Conservation (phyloP, 2,888 invertebrate species). For the Mythimna albipuncta region DNA sequence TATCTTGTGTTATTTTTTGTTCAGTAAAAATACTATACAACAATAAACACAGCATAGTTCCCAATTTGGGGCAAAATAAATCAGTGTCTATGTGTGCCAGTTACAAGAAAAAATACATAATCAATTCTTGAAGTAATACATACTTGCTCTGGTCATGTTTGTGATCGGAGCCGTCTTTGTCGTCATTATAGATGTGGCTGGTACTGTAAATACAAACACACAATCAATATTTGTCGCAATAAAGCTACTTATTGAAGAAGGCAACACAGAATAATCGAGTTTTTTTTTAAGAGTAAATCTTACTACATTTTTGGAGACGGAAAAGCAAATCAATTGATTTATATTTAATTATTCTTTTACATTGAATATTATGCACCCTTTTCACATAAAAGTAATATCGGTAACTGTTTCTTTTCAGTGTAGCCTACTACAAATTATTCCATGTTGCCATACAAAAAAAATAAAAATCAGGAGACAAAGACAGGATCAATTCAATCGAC, state of each 20-base stretch:
- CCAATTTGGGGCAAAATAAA: no score
- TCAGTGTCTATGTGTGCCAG: no score
- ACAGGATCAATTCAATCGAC: constrained; percentile 84
- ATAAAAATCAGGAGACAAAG: constrained; percentile 56
- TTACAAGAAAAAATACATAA: neutral
- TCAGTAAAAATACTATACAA: no score
- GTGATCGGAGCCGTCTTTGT: constrained; percentile 88
- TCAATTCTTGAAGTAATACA: constrained; percentile 66
- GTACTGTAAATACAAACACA: constrained; percentile 81
- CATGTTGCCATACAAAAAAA: constrained; percentile 72
- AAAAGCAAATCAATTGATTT: no score
- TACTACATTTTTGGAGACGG: no score
- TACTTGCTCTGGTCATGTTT: constrained; percentile 90
- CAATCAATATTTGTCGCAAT: constrained; percentile 32
- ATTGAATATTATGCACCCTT: no score
- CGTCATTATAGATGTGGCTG: constrained; percentile 86
- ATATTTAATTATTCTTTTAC: no score
- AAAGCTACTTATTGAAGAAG: constrained; percentile 38
- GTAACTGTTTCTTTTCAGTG: neutral
- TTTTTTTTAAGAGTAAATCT: neutral
- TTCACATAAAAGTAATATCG: no score
- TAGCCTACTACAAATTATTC: constrained; percentile 59
- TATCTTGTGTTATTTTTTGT: no score
- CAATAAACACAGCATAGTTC: no score
- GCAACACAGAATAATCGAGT: constrained; percentile 67